phyloP scores from a whole-genome alignment of 2,888 invertebrate species.

The Nephrotoma appendiculata region DNA sequence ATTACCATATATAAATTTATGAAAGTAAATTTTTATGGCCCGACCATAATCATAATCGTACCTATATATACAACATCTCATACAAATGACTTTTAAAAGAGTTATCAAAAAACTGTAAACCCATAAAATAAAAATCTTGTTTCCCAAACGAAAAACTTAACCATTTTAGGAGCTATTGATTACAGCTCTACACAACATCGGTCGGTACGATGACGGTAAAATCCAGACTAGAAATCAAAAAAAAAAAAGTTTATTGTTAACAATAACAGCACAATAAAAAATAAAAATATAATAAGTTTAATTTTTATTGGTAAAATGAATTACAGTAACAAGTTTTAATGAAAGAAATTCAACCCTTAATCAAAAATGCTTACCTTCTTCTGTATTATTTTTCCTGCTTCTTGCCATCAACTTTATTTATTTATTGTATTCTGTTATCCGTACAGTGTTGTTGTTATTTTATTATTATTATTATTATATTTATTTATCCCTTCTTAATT shows the following conservation, averaged over 20 bases:
- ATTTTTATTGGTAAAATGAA: constrained; percentile 4
- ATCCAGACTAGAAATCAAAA: not conserved
- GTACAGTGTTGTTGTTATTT: not conserved
- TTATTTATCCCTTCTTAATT: constrained; percentile 1
- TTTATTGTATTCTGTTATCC: not conserved
- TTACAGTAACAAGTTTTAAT: constrained; percentile 4
- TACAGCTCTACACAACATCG: not conserved
- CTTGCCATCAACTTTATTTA: not conserved
- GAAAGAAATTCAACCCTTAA: constrained; percentile 4
- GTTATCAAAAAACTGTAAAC: not conserved
- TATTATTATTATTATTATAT: not conserved
- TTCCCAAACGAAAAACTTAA: not conserved
- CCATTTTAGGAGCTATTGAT: not conserved
- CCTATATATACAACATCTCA: not conserved
- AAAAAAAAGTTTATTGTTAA: not conserved
- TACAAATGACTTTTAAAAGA: not conserved
- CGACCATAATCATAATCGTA: not conserved
- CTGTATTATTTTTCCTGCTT: not conserved
- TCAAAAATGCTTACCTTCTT: not conserved
- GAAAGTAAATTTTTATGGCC: not conserved
- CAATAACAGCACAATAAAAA: not conserved
- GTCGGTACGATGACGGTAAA: not conserved
- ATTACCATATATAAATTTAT: not conserved
- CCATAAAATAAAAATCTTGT: not conserved
- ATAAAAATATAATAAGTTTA: not conserved